phyloP scores from a whole-genome alignment of 1,140 invertebrate genomes.

The Leptestheria dahalacensis region DNA sequence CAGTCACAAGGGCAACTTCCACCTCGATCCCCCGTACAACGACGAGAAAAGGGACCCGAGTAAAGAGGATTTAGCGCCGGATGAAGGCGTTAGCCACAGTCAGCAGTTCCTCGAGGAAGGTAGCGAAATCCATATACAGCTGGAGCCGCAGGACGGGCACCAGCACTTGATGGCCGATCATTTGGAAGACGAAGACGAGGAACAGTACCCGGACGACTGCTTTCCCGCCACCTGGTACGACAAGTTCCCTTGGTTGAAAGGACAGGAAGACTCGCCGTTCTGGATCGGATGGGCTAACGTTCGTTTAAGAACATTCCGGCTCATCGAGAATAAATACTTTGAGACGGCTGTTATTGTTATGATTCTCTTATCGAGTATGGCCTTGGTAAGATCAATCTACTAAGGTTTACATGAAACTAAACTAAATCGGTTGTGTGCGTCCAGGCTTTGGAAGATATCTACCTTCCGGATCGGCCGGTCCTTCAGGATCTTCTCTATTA shows the following conservation, averaged over 20 bases:
- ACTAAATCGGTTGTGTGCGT: neutral
- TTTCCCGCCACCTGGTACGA: slow-evolving; percentile 79
- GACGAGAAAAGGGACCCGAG: slow-evolving; percentile 80
- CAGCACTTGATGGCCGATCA: slow-evolving; percentile 16
- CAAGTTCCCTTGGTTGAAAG: slow-evolving; percentile 67
- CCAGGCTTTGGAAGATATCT: slow-evolving; percentile 90
- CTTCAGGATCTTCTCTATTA: slow-evolving; percentile 86
- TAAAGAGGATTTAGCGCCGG: slow-evolving; percentile 65
- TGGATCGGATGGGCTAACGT: slow-evolving; percentile 88
- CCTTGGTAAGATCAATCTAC: slow-evolving; percentile 52
- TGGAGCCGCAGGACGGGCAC: neutral
- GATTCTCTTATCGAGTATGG: slow-evolving; percentile 93
- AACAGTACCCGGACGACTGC: slow-evolving; percentile 69
- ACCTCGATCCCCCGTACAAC: slow-evolving; percentile 44
- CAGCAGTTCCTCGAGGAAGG: neutral
- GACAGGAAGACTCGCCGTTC: slow-evolving; percentile 75
- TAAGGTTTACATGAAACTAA: neutral
- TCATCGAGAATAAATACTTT: slow-evolving; percentile 98
- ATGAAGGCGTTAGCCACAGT: neutral
- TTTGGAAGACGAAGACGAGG: slow-evolving; percentile 21
- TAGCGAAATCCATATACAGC: neutral
- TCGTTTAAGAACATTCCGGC: slow-evolving; percentile 76
- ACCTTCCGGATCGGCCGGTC: slow-evolving; percentile 73
- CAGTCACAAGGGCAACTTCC: slow-evolving; percentile 71
- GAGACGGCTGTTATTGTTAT: slow-evolving; percentile 96